Evolutionary conservation across 2,888 invertebrate genomes (phyloP), one percentile per base, ranked within the genome.

Genomic region (Odontocolon sp.): DNA sequence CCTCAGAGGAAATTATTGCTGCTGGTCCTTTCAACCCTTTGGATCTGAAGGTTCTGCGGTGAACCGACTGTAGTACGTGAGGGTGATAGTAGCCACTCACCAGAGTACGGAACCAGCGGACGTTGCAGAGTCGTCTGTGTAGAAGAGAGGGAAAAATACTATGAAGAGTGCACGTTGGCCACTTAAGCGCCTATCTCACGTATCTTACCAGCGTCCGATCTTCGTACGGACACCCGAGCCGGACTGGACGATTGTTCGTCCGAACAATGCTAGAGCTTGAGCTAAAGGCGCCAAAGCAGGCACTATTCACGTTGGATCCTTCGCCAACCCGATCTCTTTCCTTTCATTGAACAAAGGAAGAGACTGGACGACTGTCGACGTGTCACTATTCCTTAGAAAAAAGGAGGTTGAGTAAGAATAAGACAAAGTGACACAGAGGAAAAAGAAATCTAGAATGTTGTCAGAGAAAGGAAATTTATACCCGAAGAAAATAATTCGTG

Each of bases 131-230:
- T 3, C 16, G 40, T 2, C n/a, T 40, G 40, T 11, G 16, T 9
- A 1, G 40, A 28, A 6, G 59, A 63, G 33, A 16, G 8, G 23
- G 38, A 23, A 21, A 16, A 26, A n/a, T 11, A 9, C 3, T 3
- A 45, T 21, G 45, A 45, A 45, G 21, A 45, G 56, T 38, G 47
- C 36, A 57, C 63, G 56, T 54, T 57, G 57, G 71, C 66, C 81
- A 81, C 80, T 85, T 80, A 70, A 80, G 81, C 71, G 81, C 77
- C 80, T 80, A 82, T 82, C 79, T 84, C 84, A 83, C 84, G 85
- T 84, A 83, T 84, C 85, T 80, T 78, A 70, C 79, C 75, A 70
- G 79, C 79, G 79, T 78, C 78, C 75, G 81, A 83, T 85, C 78
- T 82, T 81, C 81, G 80, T 64, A n/a, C 66, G 82, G 82, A 83